phyloP scores from a whole-genome alignment of 1,140 invertebrate species.

The Brachionus plicatilis region DNA sequence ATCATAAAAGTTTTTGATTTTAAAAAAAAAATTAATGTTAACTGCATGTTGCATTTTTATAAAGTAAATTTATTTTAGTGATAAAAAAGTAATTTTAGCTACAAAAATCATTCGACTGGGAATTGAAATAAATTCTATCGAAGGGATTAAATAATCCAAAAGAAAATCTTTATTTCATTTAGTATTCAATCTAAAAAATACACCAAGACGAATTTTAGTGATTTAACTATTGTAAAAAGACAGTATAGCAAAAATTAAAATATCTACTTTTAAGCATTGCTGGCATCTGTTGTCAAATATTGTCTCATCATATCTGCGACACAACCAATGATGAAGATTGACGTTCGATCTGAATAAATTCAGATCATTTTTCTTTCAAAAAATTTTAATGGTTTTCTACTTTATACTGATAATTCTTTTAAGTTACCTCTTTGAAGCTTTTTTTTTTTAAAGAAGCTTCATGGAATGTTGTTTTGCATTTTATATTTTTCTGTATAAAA shows the following conservation, averaged over 20 bases:
- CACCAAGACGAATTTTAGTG: neutral
- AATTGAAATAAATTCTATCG: no score
- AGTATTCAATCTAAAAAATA: neutral
- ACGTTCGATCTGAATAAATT: neutral
- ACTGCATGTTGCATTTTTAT: no score
- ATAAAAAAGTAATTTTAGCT: no score
- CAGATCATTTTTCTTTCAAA: neutral
- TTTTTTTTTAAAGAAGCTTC: neutral
- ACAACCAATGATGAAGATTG: constrained; percentile 34
- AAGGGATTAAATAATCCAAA: neutral
- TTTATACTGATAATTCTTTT: neutral
- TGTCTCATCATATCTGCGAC: constrained; percentile 8
- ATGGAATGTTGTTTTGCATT: constrained; percentile 20
- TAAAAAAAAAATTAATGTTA: no score
- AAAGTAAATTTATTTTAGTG: no score
- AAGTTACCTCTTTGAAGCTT: constrained; percentile 23
- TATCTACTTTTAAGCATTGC: constrained; percentile 24
- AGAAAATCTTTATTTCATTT: neutral
- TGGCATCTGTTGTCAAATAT: constrained; percentile 5
- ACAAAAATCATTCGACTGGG: no score
- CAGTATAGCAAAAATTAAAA: neutral
- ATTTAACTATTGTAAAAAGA: neutral
- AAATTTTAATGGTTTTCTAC: neutral
- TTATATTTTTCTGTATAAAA: neutral
- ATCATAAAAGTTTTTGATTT: no score